Percentiles rank a stretch among this genome's conserved stretches.
These are phyloP conservation scores for Apamea monoglypha DNA, from an alignment of 2,888 invertebrate species.

Conservation along the genomic window DNA sequence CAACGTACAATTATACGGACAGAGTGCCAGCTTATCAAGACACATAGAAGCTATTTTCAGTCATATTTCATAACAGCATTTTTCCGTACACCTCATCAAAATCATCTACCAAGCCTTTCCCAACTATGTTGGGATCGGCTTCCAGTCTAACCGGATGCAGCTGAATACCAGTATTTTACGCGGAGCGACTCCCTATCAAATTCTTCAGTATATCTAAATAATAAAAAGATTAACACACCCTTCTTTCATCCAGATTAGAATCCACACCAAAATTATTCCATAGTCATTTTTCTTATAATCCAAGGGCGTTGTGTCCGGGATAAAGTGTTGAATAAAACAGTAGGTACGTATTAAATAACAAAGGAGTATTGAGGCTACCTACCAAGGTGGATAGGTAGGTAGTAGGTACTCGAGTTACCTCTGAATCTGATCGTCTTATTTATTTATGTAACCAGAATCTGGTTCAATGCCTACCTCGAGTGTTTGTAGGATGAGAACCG, in stretches of 20 bases:
- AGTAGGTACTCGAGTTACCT: constrained; percentile 40
- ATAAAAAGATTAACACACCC: background rate
- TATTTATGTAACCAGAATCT: constrained; percentile 56
- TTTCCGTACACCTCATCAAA: no score
- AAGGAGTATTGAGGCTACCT: constrained; percentile 59
- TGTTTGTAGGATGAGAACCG: constrained; percentile 34
- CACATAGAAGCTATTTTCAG: background rate
- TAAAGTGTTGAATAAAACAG: constrained; percentile 65
- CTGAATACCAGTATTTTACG: no score
- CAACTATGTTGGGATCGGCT: no score
- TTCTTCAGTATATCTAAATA: background rate
- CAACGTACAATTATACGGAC: background rate
- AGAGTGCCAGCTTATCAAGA: background rate
- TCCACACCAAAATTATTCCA: constrained; percentile 38
- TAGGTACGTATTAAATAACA: constrained; percentile 63
- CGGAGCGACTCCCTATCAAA: background rate
- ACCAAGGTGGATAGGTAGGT: constrained; percentile 18
- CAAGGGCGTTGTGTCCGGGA: constrained; percentile 46
- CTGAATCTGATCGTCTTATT: constrained; percentile 53
- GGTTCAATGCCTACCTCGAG: constrained; percentile 23
- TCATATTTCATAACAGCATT: background rate
- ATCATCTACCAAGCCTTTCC: no score
- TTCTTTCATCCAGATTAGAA: constrained; percentile 43
- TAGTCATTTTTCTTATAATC: constrained; percentile 56
- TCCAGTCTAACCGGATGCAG: no score